Evolutionary conservation across 2,888 invertebrate species (phyloP), one percentile per base, ranked within the genome.

Genomic region (Phania funesta): DNA sequence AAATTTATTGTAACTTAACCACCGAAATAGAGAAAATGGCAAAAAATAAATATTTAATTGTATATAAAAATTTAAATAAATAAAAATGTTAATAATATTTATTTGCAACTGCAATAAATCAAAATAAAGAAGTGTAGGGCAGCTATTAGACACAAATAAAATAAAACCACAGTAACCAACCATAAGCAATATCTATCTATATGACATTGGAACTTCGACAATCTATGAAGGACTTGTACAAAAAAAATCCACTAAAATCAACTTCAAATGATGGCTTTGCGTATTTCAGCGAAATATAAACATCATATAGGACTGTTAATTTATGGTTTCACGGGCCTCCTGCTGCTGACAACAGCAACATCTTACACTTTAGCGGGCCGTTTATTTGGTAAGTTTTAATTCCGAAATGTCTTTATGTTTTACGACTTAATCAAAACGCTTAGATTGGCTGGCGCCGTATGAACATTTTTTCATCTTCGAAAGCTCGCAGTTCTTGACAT

Each of bases 281-380:
- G 90, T 86, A 87, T 90, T 86, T 88, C 89, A 84, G 89, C 87
- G 73, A 89, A 88, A 88, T 90, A 87, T 86, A 88, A 88, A 87
- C 89, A 90, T 88, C 88, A 89, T 88, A 87, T 89, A 86, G 90
- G 88, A 87, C 88, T 90, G 87, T 90, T 91, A 86, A 90, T 90
- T 87, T 89, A 90, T 86, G 90, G 90, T 86, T 89, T 88, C 84
- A 85, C 87, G 56, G 82, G 76, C 65, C 75, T 85, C 22, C 81
- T 90, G 87, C 85, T 91, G 85, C 84, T 87, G 86, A 87, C 87
- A 84, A 86, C 88, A 83, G 85, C 87, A 75, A 86, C 88, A 60
- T 84, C 87, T 48, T 73, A 83, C 64, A 83, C 86, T 24, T 85
- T 87, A 83, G 90, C 90, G 35, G 91, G 90, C 80, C 88, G 91